These are phyloP conservation scores for Tetragnatha versicolor DNA, from an alignment of 1,140 invertebrate genomes.

Conservation along the genomic window DNA sequence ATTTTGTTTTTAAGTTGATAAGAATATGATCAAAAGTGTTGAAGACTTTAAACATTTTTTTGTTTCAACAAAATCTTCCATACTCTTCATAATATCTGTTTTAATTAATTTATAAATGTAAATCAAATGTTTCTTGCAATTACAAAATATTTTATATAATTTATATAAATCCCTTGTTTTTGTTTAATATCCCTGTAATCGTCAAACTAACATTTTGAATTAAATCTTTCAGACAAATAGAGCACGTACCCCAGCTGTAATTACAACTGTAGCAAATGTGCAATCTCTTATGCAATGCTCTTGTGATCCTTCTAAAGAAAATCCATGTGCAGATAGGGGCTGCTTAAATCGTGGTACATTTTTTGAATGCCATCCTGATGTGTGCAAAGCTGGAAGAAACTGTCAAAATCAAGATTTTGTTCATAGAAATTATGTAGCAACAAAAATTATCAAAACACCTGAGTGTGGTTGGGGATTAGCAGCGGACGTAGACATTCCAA, in stretches of 20 bases:
- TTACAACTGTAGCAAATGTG: slow-evolving; percentile 67
- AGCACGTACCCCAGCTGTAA: slow-evolving; percentile 67
- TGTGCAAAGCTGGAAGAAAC: slow-evolving; percentile 79
- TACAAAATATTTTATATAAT: too few species aligned
- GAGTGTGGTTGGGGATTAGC: slow-evolving; percentile 85
- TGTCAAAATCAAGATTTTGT: slow-evolving; percentile 91
- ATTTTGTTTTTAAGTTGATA: too few species aligned
- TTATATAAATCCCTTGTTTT: too few species aligned
- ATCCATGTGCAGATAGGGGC: slow-evolving; percentile 81
- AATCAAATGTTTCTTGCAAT: too few species aligned
- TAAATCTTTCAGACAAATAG: slow-evolving; percentile 71
- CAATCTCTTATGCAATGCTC: slow-evolving; percentile 75
- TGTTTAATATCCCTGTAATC: too few species aligned
- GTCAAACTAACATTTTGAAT: too few species aligned
- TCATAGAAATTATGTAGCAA: slow-evolving; percentile 78
- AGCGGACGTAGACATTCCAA: slow-evolving; percentile 75
- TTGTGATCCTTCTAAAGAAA: slow-evolving; percentile 74
- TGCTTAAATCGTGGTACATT: slow-evolving; percentile 87
- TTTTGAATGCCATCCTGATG: slow-evolving; percentile 83
- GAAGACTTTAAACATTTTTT: too few species aligned
- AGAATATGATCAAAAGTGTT: too few species aligned
- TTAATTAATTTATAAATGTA: too few species aligned
- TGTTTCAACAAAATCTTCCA: too few species aligned
- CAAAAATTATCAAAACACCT: slow-evolving; percentile 78
- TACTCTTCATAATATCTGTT: too few species aligned